phyloP scores from a whole-genome alignment of 2,888 invertebrate genomes.

The Scaptomyza caliginosa region DNA sequence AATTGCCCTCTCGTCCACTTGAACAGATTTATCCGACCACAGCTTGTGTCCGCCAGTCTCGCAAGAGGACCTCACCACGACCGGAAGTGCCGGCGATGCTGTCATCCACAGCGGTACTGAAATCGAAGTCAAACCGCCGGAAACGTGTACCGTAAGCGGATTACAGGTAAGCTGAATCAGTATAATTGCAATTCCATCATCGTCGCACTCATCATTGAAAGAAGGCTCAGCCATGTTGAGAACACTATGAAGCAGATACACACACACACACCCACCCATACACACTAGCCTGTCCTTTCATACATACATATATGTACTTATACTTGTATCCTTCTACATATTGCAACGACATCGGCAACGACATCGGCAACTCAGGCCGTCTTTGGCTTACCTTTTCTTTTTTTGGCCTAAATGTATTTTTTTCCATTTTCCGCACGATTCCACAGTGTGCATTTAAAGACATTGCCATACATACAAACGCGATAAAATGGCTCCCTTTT shows the following conservation, averaged over 20 bases:
- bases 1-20: constrained; percentile 61
- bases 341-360: constrained; percentile 31
- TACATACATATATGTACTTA: constrained; percentile 3
- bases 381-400: constrained; percentile 54
- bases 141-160: constrained; percentile 84
- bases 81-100: constrained; percentile 75
- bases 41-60: constrained; percentile 83
- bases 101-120: constrained; percentile 83
- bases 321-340: constrained; percentile 23
- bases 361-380: constrained; percentile 10
- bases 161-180: constrained; percentile 88
- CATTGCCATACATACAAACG: constrained; percentile 40
- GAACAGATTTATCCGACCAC: constrained; percentile 82
- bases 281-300: not conserved
- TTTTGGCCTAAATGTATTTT: constrained; percentile 55
- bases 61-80: constrained; percentile 80
- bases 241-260: constrained; percentile 15
- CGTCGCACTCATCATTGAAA: constrained; percentile 61
- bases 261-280: constrained; percentile 4
- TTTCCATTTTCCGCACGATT: constrained; percentile 73
- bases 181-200: constrained; percentile 75
- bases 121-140: constrained; percentile 87
- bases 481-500: constrained; percentile 42
- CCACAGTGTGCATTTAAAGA: constrained; percentile 69
- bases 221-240: constrained; percentile 40